Evolutionary conservation across 1,140 invertebrate genomes (phyloP), one percentile per base, ranked within the genome.

Genomic region (Apolygus lucorum): DNA sequence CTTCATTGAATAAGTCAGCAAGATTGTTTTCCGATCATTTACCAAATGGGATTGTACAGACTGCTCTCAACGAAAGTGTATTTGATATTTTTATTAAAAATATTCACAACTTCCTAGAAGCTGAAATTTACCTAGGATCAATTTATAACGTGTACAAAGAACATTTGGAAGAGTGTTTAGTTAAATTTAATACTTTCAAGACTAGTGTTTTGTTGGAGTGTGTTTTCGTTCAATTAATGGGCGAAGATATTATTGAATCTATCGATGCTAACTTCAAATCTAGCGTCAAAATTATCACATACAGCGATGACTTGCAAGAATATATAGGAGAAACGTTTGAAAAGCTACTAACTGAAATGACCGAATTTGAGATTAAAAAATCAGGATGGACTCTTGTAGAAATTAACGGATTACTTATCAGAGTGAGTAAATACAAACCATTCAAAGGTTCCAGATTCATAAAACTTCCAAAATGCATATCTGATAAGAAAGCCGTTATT

Each of bases 281-380:
- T 17, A 49, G 17, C 8, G 34, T 49, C 17, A 49, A 49, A 49
- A 49, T 49, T 49, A 8, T 49, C 8, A 49, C 34, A 11, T 11
- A 11, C 34, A 49, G 34, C 34, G 34, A 49, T 49, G 34, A 49
- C 17, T 49, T 49, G 34, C 34, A 49, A 49, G 8, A 49, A 17
- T 17, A 49, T 17, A 11, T 49, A 49, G 34, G 17, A 49, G 34
- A 49, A 11, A 49, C 34, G 17, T 49, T 81, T 75, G 78, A 81
- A 17, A 68, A 81, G n/a, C 59, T 81, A 17, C 72, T 81, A 26
- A 68, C 74, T n/a, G n/a, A n/a, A n/a, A n/a, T n/a, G n/a, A n/a
- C n/a, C n/a, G n/a, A n/a, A n/a, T n/a, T n/a, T n/a, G n/a, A n/a
- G n/a, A n/a, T n/a, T n/a, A n/a, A n/a, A n/a, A n/a, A n/a, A n/a